Evolutionary conservation across 2,888 invertebrate species (phyloP).

Genomic region (Ormyrus thymus): DNA sequence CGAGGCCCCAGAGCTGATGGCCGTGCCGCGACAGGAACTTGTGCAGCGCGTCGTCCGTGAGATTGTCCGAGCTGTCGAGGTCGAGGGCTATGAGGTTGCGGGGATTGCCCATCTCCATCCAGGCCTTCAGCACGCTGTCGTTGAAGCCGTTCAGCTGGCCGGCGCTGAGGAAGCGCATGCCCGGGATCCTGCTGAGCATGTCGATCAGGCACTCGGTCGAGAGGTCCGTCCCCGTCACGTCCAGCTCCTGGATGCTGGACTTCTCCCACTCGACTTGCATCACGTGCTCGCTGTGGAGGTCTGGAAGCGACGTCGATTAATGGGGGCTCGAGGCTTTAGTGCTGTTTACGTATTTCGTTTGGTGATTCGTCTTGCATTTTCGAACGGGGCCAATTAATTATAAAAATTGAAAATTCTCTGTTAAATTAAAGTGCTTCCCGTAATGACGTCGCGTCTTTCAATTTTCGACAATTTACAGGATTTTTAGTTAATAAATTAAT

Average conservation of each 20-base stretch:
- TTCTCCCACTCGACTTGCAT: constrained; percentile 99
- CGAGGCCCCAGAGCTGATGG: constrained; percentile 90
- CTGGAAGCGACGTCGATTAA: constrained; percentile 75
- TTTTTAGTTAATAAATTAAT: too few relatives aligned
- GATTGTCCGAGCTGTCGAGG: constrained; percentile 95
- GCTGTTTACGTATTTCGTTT: too few relatives aligned
- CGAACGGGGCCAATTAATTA: too few relatives aligned
- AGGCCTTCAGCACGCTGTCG: constrained; percentile 93
- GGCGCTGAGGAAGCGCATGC: constrained; percentile 91
- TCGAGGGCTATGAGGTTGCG: constrained; percentile 89
- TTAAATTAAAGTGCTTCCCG: too few relatives aligned
- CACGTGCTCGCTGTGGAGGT: constrained; percentile 92
- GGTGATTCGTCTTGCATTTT: too few relatives aligned
- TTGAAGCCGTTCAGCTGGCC: constrained; percentile 99
- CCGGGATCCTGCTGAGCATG: constrained; percentile 91
- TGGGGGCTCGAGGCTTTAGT: too few relatives aligned
- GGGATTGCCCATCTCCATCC: constrained; percentile 90
- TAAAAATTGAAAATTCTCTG: too few relatives aligned
- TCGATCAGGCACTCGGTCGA: constrained; percentile 95
- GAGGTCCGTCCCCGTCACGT: constrained; percentile 97
- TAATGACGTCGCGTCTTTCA: too few relatives aligned
- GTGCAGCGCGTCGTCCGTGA: constrained; percentile 93
- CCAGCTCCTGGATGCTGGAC: constrained; percentile 93
- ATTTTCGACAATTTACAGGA: too few relatives aligned
- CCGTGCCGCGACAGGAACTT: constrained; percentile 95